Evolutionary conservation across 2,113 vertebrate species (phyloP), one percentile per base, ranked within the genome.

Genomic region (Ctenomys sociabilis): DNA sequence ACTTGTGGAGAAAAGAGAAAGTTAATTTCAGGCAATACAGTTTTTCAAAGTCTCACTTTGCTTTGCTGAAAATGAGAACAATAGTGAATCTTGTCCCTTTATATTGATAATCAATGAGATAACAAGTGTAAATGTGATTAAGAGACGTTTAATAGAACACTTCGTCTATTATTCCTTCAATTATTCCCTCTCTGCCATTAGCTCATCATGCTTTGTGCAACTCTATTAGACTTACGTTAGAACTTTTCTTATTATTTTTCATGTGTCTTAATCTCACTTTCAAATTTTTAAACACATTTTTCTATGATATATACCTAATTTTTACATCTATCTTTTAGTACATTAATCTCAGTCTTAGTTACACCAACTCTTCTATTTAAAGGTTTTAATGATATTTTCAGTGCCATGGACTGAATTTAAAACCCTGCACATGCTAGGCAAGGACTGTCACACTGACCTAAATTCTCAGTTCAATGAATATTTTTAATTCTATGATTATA

Each of bases 41-140:
- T n/a, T 94, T 88, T 89, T 93, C 26, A 9, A 83, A 40, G 73
- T 64, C 10, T 57, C 28, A 21, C 88, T 95, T 95, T 95, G 78
- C 83, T 94, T 35, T 73, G 75, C 43, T 64, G 43, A 84, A 94
- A 90, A 26, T 85, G 40, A 95, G 63, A 80, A 45, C 70, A 52
- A 81, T 16, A 72, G 17, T 63, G 78, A 59, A 88, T 81, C 78
- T 83, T 24, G 63, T 32, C 21, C 32, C 37, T 90, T 13, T 89
- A 21, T 88, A 30, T 59, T 82, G 45, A 93, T 70, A 72, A 72
- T 59, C 91, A 94, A 77, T 95, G 28, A 84, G 11, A 89, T 78
- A 85, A 83, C n/a, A 54, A 85, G 85, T 94, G 49, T 73, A 91
- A 97, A 73, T 86, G 80, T 91, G 73, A 85, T 78, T 94, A 78